Conservation (phyloP, 1,140 invertebrate genomes). For the Diploscapter pachys region DNA sequence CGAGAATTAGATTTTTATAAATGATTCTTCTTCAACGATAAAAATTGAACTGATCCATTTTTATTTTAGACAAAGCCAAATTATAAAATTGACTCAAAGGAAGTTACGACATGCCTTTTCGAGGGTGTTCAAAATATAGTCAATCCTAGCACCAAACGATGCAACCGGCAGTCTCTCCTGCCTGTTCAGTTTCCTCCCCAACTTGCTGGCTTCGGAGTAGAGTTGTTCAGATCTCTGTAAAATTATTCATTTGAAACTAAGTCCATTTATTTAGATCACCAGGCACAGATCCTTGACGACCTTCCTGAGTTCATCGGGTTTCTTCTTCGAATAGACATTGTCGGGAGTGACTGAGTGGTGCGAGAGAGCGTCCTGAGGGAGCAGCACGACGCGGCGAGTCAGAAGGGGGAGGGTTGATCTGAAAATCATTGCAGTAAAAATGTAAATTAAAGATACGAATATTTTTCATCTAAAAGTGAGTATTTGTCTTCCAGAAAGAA, state of each 20-base stretch:
- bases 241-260: neutral
- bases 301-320: slow-evolving; percentile 13
- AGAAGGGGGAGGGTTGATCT: slow-evolving; percentile 37
- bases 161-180: neutral
- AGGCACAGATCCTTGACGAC: slow-evolving; percentile 1
- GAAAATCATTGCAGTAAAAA: neutral
- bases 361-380: slow-evolving; percentile 31
- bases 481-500: too few species aligned
- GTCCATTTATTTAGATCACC: neutral
- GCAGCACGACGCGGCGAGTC: slow-evolving; percentile 34
- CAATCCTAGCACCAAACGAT: neutral
- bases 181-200: neutral
- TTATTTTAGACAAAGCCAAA: too few species aligned
- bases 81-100: too few species aligned
- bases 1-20: too few species aligned
- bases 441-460: neutral
- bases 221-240: neutral
- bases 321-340: slow-evolving; percentile 28
- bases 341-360: slow-evolving; percentile 31
- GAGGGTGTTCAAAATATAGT: neutral
- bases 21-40: too few species aligned
- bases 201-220: neutral
- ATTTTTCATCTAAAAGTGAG: too few species aligned
- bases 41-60: too few species aligned
- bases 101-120: too few species aligned